Evolutionary conservation across 2,888 invertebrate genomes (phyloP), one percentile per base, ranked within the genome.

Genomic region (Helicoverpa assulta): DNA sequence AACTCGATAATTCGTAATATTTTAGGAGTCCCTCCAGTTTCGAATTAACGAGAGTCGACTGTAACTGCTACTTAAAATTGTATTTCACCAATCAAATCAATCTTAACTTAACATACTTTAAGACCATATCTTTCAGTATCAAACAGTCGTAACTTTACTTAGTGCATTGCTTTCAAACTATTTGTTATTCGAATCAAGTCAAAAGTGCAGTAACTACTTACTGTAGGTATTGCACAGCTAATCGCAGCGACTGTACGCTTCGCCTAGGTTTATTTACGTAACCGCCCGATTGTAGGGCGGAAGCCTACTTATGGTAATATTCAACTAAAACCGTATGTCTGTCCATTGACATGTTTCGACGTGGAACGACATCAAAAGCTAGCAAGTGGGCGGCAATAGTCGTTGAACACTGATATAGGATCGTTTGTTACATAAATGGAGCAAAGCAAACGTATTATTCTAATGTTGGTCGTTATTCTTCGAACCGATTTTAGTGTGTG

Each of bases 301-400:
- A 92, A 91, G 90, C 83, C 86, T 89, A 76, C 82, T 84, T 89
- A 89, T 86, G 89, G 88, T 85, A 89, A 88, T 89, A 89, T 82
- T 67, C 62, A 70, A 78, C 43, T 78, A 67, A 40, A 78, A 58
- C 65, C 63, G 73, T 78, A 71, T 79, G 75, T 80, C 79, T 80
- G 76, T 82, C 73, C 76, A 86, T 83, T 82, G 73, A 77, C 78
- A 82, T 78, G 60, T 80, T 78, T 73, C 70, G 76, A 82, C 73
- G 60, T 72, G 57, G 59, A 73, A 61, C 70, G 67, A 80, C 69
- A 73, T 68, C 59, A 72, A 70, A 67, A 75, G 70, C 70, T 47
- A 58, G 21, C 21, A 56, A 70, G 78, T 74, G 78, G 70, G 74
- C 70, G 60, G 74, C 70, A 70, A 70, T 68, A 70, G 70, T 80